Base-by-base conservation (phyloP, 2,797 vertebrate species). In the Rhinichthys osculus region DNA sequence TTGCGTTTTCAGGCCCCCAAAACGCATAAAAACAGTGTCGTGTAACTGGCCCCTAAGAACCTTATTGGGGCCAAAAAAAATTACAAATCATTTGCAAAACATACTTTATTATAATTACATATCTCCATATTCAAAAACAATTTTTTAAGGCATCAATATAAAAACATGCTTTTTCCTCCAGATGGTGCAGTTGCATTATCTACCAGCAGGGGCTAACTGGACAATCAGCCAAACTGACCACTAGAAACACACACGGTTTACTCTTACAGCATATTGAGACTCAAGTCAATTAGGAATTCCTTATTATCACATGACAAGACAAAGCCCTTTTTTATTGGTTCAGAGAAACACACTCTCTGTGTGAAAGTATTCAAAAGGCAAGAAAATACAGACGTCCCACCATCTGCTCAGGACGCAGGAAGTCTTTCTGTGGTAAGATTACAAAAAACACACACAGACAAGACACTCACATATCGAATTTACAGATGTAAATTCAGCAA, bases 281-380 rank as follows among this genome's bases (percentile, higher is more conserved):
- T 19, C 0, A 76, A 64, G 35, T 73, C 84, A 86, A 85, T 85
- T 1, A 52, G 33, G 11, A 50, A 21, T 64, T 33, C 13, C 21
- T 64, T 44, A 6, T 27, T 27, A 47, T 50, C 85, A 83, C 79
- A 72, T 71, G 84, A 85, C 50, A 57, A 77, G 1, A 40, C 64
- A 40, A 70, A 52, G 21, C 8, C 5, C 0, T 10, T 54, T 72
- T 82, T 86, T 35, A 86, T 86, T 89, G 89, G 87, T 87, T 86
- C 69, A 64, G 30, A 82, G 27, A 33, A 27, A 59, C 21, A 2
- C 17, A 21, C 3, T 13, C 30, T 66, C 21, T 64, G 14, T 38
- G 72, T 21, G 14, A 76, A 54, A 67, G 72, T 16, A 69, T 84
- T 84, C 62, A 84, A 84, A 84, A 67, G 14, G 44, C 14, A 6